Evolutionary conservation across 2,797 vertebrate species (phyloP), one percentile per base, ranked within the genome.

Genomic region (Scyliorhinus canicula): DNA sequence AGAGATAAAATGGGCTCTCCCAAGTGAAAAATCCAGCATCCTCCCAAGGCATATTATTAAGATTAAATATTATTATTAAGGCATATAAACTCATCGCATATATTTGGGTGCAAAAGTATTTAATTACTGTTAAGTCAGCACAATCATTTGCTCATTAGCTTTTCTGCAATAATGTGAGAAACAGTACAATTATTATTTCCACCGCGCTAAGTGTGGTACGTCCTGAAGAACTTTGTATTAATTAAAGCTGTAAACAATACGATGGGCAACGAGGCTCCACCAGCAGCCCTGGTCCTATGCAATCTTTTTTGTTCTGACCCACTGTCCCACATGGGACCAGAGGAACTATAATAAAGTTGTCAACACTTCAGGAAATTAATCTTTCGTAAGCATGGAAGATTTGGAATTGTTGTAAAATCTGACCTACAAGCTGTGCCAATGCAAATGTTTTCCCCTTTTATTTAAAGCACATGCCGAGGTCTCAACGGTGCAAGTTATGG

Each of bases 331-430:
- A 65, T 24, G 63, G 63, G 63, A 65, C 19, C 16, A 19, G 19
- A 65, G 19, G 19, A 65, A 65, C 19, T 19, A 65, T 2, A 65
- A 14, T 60, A 60, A 60, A 11, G 63, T 65, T 65, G 63, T 19
- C 19, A 57, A 88, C 52, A 35, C 50, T 57, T 86, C 52, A 16
- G 50, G 50, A 50, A 86, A 88, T 88, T 88, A 57, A 55, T 40
- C 52, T 88, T 88, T 35, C 52, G 57, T 57, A 88, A 57, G 85
- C 85, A 16, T 88, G 85, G 55, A 88, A 57, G 85, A 88, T 88
- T 57, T 88, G 57, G 57, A 57, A 57, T 88, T 57, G 57, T 57
- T 88, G 52, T 88, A 31, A 88, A 57, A 19, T 88, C 85, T 57
- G 85, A 55, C 57, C 28, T 57, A 88, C 16, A 88, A 57, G 31